Base-by-base conservation (phyloP, 2,797 vertebrate species). In the Choloepus didactylus region DNA sequence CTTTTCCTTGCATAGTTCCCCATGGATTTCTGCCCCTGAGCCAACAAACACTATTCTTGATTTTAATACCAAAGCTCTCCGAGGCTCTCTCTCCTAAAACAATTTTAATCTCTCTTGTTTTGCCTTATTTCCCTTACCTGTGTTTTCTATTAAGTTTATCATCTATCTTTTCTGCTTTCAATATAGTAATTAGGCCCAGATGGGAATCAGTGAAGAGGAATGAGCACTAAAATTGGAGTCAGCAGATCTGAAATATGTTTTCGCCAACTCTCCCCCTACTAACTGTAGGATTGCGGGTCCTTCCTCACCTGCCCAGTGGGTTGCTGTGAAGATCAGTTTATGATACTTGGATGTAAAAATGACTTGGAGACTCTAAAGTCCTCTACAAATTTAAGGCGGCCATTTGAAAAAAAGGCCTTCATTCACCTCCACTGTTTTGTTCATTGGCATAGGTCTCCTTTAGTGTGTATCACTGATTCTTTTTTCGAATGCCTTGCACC, bases 161-260 rank as follows among this genome's bases (percentile, higher is more conserved):
- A 38, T 44, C 56, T 72, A 46, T 60, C 87, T 85, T 94, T 95
- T 64, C 73, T 94, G 41, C 41, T 64, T 31, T 69, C 38, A 21
- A 49, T 41, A 82, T 66, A 54, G 38, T 88, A 38, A 18, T 46
- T 87, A 29, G 44, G 15, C 56, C 81, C 64, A 56, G 64, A 51
- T 23, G 31, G 66, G 51, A 88, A 84, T 72, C 79, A 75, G 66
- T 64, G 19, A 79, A 51, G 46, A 73, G 31, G 10, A 76, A 67
- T 62, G 62, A 62, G 19, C 54, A 6, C 56, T 73, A 46, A 21
- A 31, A 29, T 3, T 41, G 49, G 29, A 56, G 4, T 66, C 83
- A 3, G 79, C 56, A 86, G 21, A 31, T 67, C 89, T 67, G 27
- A 23, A 89, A 35, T 49, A 18, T 19, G 29, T 15, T 41, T 5